Base-by-base conservation (phyloP, 2,113 vertebrate genomes). In the Cariama cristata region DNA sequence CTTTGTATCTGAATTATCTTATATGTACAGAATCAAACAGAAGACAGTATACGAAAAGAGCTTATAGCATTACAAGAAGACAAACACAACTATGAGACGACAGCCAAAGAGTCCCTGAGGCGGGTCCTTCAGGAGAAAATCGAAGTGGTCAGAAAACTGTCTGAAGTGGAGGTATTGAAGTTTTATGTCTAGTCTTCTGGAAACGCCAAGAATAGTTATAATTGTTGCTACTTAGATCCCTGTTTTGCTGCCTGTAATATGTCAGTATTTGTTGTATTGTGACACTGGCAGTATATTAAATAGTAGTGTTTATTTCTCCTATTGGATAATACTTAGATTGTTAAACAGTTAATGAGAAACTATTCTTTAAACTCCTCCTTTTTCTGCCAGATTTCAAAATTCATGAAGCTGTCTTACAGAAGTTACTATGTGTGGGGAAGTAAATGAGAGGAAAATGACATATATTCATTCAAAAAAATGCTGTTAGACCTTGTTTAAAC, bases 1-100 rank as follows among this genome's bases (percentile, higher is more conserved):
- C 45, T 64, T 75, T 80, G 44, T 73, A 59, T 90, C 32, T 90
- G 59, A 68, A 32, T 71, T 94, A 24, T 88, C 80, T 96, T 95
- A 26, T 38, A 10, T 7, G 42, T 95, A 32, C 97, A 99, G 99
- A 99, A 98, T 98, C 99, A 99, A 98, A 99, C 99, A 30, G 99
- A 99, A 98, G 99, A 99, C 58, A 98, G 99, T 85, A 99, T 99
- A 96, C 99, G 99, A 52, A 99, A 99, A 95, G 99, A 99, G 90
- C 98, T 99, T 63, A 96, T 99, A 96, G 99, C 99, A 79, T 99
- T 99, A 88, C 99, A 99, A 86, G 99, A 99, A 79, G 99, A 99
- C 98, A 99, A 99, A 99, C 99, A 99, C 98, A 99, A 99, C 97
- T 99, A 99, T 47, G 99, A 99, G 98, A 99, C 99, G n/a, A 99